Base-by-base conservation (phyloP, 2,113 vertebrate genomes). In the Thomomys bottae region DNA sequence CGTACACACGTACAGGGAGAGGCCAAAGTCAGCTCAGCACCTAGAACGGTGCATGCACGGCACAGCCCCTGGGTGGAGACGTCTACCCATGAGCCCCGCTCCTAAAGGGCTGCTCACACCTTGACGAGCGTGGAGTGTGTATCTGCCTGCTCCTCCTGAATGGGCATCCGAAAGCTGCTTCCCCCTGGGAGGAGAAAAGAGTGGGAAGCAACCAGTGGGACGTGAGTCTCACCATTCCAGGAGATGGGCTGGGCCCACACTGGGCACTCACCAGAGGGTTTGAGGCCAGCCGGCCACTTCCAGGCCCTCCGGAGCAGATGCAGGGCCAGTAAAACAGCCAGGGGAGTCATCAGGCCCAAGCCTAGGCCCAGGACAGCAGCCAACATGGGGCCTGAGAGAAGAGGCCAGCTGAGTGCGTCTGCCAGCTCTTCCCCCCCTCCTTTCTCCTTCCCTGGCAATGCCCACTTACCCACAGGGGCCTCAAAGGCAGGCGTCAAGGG, bases 111-210 rank as follows among this genome's bases (percentile, higher is more conserved):
- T 4, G 73, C 12, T 98, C 96, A 98, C 89, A 95, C 96, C 85
- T 97, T 98, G 92, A 91, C 95, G 77, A 98, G 94, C 67, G 95
- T 95, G 40, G 94, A 97, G 9, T 97, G 91, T 15, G 68, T 94
- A 0, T 97, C 96, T 0, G 88, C 18, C 0, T 98, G 97, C n/a
- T 98, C 97, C 77, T 98, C 98, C 72, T 98, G 98, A 89, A 98
- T 72, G 30, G 98, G 98, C 11, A 96, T 11, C 32, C 97, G 94
- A 28, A 92, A 97, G 92, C 90, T 95, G 4, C 32, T 14, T 45
- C 5, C 81, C 23, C 81, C 98, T 98, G 96, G 89, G 89, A 86
- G 40, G 90, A 54, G 28, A 23, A 23, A 26, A 2, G 11, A 26
- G n/a, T 5, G 8, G 24, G 38, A 30, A 26, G 59, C 42, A 21